These are phyloP conservation scores for Thalpophila matura DNA, from an alignment of 2,888 invertebrate genomes.

Conservation along the genomic window DNA sequence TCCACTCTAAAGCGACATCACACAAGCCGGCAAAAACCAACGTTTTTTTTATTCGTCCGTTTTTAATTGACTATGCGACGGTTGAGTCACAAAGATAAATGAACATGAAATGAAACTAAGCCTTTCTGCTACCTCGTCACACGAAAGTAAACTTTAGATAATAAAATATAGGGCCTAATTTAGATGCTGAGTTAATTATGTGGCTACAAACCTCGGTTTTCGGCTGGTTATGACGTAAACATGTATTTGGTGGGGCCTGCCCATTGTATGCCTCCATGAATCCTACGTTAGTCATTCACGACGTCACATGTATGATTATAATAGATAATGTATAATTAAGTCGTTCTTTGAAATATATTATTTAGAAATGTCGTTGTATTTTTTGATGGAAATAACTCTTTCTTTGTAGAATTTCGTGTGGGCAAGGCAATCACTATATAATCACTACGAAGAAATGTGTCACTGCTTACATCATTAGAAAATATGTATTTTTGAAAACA, in stretches of 20 bases:
- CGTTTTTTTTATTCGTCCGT: slow-evolving; percentile 53
- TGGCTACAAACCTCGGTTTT: slow-evolving; percentile 56
- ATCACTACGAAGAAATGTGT: background rate
- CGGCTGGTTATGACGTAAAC: slow-evolving; percentile 71
- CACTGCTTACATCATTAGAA: background rate
- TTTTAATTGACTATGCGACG: slow-evolving; percentile 68
- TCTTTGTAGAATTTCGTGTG: background rate
- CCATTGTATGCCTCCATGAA: slow-evolving; percentile 59
- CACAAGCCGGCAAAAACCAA: slow-evolving; percentile 49
- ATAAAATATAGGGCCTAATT: slow-evolving; percentile 54
- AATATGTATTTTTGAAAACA: background rate
- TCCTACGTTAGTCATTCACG: slow-evolving; percentile 59
- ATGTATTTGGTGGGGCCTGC: slow-evolving; percentile 73
- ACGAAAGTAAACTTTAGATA: slow-evolving; percentile 55
- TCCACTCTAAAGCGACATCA: slow-evolving; percentile 42
- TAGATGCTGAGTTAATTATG: slow-evolving; percentile 59
- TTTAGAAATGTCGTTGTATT: slow-evolving; percentile 12
- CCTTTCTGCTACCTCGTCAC: slow-evolving; percentile 45
- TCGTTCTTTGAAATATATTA: slow-evolving; percentile 38
- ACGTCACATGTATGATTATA: slow-evolving; percentile 52
- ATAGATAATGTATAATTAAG: slow-evolving; percentile 51
- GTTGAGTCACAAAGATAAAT: slow-evolving; percentile 68
- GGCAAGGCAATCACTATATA: background rate
- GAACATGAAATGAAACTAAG: slow-evolving; percentile 64
- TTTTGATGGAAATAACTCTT: background rate